Conservation (phyloP, 2,797 vertebrate species). For the Rhyacichthys aspro region DNA sequence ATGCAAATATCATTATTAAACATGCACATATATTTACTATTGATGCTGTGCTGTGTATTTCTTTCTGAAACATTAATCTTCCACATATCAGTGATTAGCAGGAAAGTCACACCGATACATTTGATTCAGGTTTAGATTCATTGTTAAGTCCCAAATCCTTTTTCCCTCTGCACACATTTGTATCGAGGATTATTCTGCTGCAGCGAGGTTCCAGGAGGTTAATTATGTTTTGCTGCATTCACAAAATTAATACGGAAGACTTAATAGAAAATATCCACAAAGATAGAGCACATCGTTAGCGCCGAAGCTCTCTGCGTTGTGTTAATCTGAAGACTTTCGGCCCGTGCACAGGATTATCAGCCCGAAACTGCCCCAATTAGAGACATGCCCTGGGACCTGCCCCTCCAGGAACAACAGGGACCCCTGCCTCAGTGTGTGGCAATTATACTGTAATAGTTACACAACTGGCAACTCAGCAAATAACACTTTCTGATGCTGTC, state of each 20-base stretch:
- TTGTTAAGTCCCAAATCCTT: background rate
- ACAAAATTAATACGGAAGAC: conserved; percentile 1
- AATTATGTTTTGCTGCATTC: conserved; percentile 7
- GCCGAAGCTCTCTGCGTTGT: background rate
- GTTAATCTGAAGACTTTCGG: conserved; percentile 2
- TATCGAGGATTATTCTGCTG: background rate
- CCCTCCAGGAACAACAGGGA: background rate
- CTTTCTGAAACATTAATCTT: no score
- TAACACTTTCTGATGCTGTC: no score
- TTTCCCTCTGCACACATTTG: background rate
- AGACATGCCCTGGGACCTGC: background rate
- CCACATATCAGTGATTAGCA: no score
- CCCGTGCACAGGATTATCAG: conserved; percentile 5
- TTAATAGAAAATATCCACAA: conserved; percentile 11
- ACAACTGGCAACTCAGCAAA: no score
- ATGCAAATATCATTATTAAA: no score
- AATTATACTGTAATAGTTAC: background rate
- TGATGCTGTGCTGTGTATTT: no score
- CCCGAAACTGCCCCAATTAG: conserved; percentile 4
- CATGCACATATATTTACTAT: no score
- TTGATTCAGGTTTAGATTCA: background rate
- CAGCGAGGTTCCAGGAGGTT: background rate
- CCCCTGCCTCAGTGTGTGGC: background rate
- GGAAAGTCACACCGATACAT: background rate
- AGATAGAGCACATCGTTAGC: background rate